Percentiles rank a stretch among this genome's conserved stretches.
Evolutionary conservation across 37 sponge, comb jelly and placozoan genomes (phyloP).

Genomic region (Tethya wilhelma): DNA sequence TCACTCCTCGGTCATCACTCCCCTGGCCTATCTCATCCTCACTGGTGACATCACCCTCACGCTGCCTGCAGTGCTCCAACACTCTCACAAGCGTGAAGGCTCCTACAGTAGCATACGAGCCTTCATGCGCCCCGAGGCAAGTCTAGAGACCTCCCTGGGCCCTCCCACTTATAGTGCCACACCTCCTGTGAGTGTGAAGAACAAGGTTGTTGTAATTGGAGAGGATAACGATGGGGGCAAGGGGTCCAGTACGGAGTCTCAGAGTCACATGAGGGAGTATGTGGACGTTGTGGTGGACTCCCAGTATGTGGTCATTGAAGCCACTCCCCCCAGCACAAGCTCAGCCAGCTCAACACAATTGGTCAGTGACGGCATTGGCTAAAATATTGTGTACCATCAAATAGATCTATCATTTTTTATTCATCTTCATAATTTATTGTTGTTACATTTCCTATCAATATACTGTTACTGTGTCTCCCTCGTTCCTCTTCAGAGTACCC

Average conservation of each 20-base stretch:
- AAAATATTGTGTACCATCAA: no score
- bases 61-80: slow-evolving; percentile 39
- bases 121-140: slow-evolving; percentile 50
- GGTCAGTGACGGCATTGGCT: no score
- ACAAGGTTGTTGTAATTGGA: neutral
- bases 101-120: slow-evolving; percentile 26
- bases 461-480: no score
- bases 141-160: slow-evolving; percentile 25
- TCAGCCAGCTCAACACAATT: neutral
- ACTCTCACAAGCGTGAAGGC: slow-evolving; percentile 20
- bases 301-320: slow-evolving; percentile 51
- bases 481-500: no score
- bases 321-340: slow-evolving; percentile 30
- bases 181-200: neutral
- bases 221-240: neutral
- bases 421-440: no score
- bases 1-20: slow-evolving; percentile 52
- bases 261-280: slow-evolving; percentile 10
- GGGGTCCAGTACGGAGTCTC: slow-evolving; percentile 48
- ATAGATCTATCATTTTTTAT: no score
- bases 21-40: slow-evolving; percentile 57
- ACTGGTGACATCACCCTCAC: slow-evolving; percentile 58
- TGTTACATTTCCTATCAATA: no score
- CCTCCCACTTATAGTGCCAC: neutral
- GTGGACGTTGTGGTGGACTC: slow-evolving; percentile 20